phyloP scores from a whole-genome alignment of 2,797 vertebrate genomes.

The Scolopax rusticola region DNA sequence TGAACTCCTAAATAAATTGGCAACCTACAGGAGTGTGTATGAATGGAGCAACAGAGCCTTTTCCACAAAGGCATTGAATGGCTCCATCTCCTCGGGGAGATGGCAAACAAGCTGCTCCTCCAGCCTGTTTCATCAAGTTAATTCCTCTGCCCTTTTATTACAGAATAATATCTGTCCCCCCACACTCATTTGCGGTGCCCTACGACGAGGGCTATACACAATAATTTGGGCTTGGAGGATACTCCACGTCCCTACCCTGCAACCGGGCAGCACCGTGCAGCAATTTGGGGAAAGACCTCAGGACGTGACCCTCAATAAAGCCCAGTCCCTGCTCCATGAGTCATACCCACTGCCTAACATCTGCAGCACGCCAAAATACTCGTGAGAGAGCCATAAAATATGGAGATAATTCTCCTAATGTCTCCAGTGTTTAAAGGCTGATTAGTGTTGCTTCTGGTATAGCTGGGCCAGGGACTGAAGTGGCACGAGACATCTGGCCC shows the following conservation, averaged over 20 bases:
- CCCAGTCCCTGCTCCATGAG: fast-evolving
- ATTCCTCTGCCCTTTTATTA: constrained; percentile 8
- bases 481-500: neutral
- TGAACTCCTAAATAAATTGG: neutral
- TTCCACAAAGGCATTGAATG: neutral
- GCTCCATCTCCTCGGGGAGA: neutral
- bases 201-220: neutral
- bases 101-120: neutral
- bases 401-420: neutral
- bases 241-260: neutral
- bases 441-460: neutral
- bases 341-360: neutral
- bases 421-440: constrained; percentile 16
- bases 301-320: fast-evolving
- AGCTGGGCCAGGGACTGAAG: neutral
- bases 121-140: constrained; percentile 3
- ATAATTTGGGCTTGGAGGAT: neutral
- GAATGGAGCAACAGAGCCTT: neutral
- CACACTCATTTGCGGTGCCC: fast-evolving
- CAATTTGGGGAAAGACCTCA: neutral
- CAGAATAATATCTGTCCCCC: no score
- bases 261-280: neutral
- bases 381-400: neutral
- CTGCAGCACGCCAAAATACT: neutral
- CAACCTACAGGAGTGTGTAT: neutral